Evolutionary conservation across 2,888 invertebrate species (phyloP).

Genomic region (Hedychridium roseum): DNA sequence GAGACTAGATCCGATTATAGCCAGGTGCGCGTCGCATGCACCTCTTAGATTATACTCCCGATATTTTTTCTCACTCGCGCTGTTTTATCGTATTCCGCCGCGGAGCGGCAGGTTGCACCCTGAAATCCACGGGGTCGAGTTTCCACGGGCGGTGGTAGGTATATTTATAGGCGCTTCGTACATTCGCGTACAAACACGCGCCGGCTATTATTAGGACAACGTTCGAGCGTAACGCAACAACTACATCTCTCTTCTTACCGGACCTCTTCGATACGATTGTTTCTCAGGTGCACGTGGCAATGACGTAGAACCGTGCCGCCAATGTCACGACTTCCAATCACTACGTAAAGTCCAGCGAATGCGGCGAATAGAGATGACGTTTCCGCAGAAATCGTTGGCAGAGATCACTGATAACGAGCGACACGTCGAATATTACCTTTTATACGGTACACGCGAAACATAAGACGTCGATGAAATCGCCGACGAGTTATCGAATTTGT

Average conservation of each 20-base stretch:
- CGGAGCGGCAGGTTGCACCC: conserved; percentile 41
- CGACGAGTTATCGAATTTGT: background rate
- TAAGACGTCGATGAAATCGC: background rate
- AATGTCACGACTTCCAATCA: no score
- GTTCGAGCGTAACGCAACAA: conserved; percentile 42
- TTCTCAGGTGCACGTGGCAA: no score
- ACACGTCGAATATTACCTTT: no score
- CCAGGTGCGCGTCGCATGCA: conserved; percentile 25
- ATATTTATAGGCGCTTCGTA: conserved; percentile 46
- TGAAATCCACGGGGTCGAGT: conserved; percentile 45
- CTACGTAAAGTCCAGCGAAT: no score
- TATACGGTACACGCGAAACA: no score
- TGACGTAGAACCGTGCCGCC: no score
- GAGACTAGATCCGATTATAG: conserved; percentile 37
- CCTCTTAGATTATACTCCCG: conserved; percentile 20
- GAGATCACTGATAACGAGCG: no score
- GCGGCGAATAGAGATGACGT: no score
- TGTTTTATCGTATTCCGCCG: conserved; percentile 16
- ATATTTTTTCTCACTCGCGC: conserved; percentile 14
- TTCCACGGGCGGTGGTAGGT: conserved; percentile 44
- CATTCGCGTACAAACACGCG: conserved; percentile 40
- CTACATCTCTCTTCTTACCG: no score
- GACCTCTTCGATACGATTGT: no score
- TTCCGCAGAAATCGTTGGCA: no score
- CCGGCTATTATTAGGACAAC: conserved; percentile 48